Percentiles rank a stretch among this genome's conserved stretches.
Conservation (phyloP, 2,888 invertebrate genomes). For the Leucania comma region DNA sequence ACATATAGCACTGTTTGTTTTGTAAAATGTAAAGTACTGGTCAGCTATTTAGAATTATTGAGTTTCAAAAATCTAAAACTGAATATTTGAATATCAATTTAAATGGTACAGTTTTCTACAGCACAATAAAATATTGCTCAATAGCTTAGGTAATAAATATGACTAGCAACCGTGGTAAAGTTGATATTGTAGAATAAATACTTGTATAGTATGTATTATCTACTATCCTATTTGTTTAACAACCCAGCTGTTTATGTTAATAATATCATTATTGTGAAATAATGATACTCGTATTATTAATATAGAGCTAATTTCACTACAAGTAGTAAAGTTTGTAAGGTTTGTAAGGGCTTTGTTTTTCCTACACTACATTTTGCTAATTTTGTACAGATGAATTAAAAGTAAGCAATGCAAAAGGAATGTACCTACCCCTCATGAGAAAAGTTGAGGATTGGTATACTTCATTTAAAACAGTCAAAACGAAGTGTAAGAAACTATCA, state of each 20-base stretch:
- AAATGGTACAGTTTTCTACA: too few species aligned
- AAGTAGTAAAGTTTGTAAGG: neutral
- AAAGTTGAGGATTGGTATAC: too few species aligned
- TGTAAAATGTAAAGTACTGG: too few species aligned
- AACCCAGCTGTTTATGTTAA: slow-evolving; percentile 17
- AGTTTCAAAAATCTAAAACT: neutral
- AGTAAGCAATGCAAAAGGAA: neutral
- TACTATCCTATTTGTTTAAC: neutral
- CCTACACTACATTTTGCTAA: too few species aligned
- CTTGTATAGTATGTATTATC: neutral
- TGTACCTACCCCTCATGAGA: neutral
- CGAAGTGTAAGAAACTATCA: neutral
- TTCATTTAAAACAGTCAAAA: too few species aligned
- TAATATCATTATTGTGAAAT: neutral
- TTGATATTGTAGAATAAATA: slow-evolving; percentile 6
- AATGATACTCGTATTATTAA: too few species aligned
- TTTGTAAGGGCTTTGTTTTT: too few species aligned
- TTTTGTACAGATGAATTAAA: too few species aligned
- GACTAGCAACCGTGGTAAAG: neutral
- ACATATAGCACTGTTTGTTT: too few species aligned
- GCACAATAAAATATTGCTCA: neutral
- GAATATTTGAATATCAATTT: neutral
- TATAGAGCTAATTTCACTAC: too few species aligned
- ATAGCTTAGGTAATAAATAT: neutral
- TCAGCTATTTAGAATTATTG: neutral